These are phyloP conservation scores for Gryon sp. DNA, from an alignment of 1,140 invertebrate genomes.

Conservation along the genomic window DNA sequence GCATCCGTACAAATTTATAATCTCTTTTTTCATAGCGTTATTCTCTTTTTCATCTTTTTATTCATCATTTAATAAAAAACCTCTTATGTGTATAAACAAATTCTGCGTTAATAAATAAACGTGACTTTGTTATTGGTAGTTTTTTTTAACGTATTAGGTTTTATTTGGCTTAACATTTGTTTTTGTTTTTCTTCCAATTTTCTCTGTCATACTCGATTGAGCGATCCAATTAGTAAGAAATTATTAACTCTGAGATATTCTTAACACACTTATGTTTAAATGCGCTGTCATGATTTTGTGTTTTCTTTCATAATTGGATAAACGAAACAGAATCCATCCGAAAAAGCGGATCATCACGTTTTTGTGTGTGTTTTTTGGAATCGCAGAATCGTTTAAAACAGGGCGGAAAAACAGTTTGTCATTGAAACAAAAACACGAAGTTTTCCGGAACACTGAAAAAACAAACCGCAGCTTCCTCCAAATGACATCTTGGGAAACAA, in stretches of 20 bases:
- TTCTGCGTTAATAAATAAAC: too few species aligned
- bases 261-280: neutral
- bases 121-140: too few species aligned
- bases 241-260: neutral
- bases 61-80: neutral
- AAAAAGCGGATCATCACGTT: constrained; percentile 29
- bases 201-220: neutral
- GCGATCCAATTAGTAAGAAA: constrained; percentile 36
- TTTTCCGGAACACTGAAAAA: constrained; percentile 19
- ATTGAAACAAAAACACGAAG: constrained; percentile 15
- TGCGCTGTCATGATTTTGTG: constrained; percentile 2
- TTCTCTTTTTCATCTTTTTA: neutral
- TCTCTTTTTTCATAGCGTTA: neutral
- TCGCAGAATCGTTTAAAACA: constrained; percentile 14
- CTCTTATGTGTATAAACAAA: too few species aligned
- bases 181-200: neutral
- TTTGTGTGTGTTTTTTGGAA: constrained; percentile 32
- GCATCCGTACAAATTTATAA: constrained; percentile 17
- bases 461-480: constrained; percentile 20
- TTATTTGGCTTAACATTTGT: neutral
- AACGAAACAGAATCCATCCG: constrained; percentile 15
- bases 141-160: neutral
- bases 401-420: constrained; percentile 34
- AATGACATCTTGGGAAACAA: constrained; percentile 41
- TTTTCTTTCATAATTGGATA: constrained; percentile 42